These are phyloP conservation scores for Achroia grisella DNA, from an alignment of 1,140 invertebrate species.

Conservation along the genomic window DNA sequence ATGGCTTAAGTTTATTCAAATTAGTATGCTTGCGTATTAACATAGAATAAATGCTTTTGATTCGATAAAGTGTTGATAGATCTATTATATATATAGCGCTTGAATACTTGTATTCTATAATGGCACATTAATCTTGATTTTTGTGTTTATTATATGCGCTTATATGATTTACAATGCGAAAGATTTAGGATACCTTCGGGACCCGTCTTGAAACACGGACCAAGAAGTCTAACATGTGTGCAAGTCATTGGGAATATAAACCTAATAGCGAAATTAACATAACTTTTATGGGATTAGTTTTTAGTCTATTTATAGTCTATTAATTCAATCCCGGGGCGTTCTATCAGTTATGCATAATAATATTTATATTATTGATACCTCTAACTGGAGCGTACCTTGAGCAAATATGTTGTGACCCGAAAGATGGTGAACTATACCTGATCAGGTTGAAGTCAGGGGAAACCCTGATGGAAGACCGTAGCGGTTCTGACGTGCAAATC, in stretches of 20 bases:
- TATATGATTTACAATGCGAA: no score
- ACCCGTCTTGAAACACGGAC: constrained; percentile 96
- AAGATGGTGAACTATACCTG: constrained; percentile 95
- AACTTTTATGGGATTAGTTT: constrained; percentile 38
- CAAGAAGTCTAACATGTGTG: constrained; percentile 91
- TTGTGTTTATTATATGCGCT: no score
- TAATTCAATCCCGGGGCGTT: constrained; percentile 24
- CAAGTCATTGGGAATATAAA: constrained; percentile 81
- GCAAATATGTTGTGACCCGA: constrained; percentile 87
- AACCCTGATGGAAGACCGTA: constrained; percentile 91
- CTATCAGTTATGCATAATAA: background rate
- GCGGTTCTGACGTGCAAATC: constrained; percentile 95
- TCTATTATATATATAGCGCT: constrained; percentile 1
- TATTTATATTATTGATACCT: no score
- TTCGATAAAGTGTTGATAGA: no score
- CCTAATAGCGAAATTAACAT: constrained; percentile 81
- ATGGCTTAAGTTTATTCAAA: no score
- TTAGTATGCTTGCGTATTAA: no score
- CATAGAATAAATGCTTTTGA: no score
- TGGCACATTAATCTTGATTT: constrained; percentile 50
- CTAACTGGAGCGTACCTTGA: constrained; percentile 75
- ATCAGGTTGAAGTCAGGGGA: constrained; percentile 89
- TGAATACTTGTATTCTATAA: constrained; percentile 58
- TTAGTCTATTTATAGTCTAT: no score
- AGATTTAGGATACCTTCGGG: constrained; percentile 77